A percentile compares a stretch with the other conserved stretches of the same genome.
phyloP scores from a whole-genome alignment of 2,888 invertebrate species.

The Malthinus seriepunctatus region DNA sequence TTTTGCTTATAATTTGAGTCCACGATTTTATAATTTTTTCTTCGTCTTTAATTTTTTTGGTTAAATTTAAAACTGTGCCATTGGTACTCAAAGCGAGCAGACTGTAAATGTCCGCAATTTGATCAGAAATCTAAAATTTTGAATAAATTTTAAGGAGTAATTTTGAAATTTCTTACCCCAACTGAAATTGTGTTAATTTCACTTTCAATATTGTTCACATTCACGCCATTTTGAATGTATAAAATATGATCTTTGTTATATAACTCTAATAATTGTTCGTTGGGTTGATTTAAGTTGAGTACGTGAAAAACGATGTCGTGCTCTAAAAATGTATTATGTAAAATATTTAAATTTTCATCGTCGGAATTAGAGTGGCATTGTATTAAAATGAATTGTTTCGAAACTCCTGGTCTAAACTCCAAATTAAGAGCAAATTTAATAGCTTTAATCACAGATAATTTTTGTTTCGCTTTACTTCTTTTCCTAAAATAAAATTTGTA shows the following conservation, averaged over 20 bases:
- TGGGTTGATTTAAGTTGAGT: constrained; percentile 30
- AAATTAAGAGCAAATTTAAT: constrained; percentile 68
- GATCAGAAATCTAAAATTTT: constrained; percentile 26
- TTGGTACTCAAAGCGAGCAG: constrained; percentile 35
- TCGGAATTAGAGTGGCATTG: constrained; percentile 59
- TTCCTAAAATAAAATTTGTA: background rate
- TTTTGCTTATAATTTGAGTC: constrained; percentile 28
- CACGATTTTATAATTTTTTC: constrained; percentile 17
- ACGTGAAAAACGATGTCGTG: constrained; percentile 35
- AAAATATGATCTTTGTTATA: constrained; percentile 18
- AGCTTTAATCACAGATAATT: constrained; percentile 58
- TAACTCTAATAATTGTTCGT: constrained; percentile 10
- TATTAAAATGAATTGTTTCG: constrained; percentile 74
- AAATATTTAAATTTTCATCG: constrained; percentile 28
- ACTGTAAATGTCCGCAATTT: constrained; percentile 32
- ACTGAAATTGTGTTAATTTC: background rate
- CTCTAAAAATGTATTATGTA: constrained; percentile 36
- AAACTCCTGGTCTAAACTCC: constrained; percentile 75
- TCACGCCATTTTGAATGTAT: constrained; percentile 9
- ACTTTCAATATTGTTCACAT: background rate
- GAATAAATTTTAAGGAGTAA: background rate
- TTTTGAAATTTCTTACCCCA: background rate
- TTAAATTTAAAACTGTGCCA: constrained; percentile 31
- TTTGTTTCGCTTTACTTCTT: background rate
- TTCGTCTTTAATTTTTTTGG: background rate